Conservation (phyloP, 2,113 vertebrate genomes). For the Chamaetylas fuelleborni region DNA sequence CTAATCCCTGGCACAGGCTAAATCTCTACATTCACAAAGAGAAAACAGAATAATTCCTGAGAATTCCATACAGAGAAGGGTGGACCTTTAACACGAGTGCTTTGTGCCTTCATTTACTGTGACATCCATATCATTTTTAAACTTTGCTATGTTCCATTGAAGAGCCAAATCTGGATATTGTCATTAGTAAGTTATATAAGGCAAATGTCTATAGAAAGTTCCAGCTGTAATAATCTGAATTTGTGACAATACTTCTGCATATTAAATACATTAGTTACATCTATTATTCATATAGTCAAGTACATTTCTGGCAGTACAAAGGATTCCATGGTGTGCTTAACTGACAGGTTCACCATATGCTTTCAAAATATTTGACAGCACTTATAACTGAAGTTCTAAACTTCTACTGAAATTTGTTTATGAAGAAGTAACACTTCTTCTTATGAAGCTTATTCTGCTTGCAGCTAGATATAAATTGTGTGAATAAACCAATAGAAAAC, state of each 20-base stretch:
- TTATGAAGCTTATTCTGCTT: neutral
- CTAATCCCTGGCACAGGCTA: neutral
- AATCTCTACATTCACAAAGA: neutral
- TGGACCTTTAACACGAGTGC: neutral
- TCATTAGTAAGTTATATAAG: neutral
- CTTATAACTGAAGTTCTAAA: neutral
- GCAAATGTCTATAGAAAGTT: neutral
- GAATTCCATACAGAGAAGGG: neutral
- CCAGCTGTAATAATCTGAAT: neutral
- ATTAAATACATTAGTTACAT: neutral
- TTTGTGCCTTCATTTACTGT: neutral
- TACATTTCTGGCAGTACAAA: neutral
- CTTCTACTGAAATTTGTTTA: neutral
- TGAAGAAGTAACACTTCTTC: neutral
- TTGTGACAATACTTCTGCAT: neutral
- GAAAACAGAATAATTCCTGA: neutral
- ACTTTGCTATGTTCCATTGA: neutral
- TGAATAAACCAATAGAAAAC: neutral
- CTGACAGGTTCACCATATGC: neutral
- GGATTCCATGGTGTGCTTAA: neutral
- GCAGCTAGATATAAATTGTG: neutral
- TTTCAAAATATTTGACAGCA: constrained; percentile 4
- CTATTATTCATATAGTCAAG: neutral
- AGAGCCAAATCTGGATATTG: neutral
- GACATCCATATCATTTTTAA: neutral